Percentiles rank a stretch among this genome's conserved stretches.
phyloP scores from a whole-genome alignment of 2,888 invertebrate species.

The Phragmatobia fuliginosa region DNA sequence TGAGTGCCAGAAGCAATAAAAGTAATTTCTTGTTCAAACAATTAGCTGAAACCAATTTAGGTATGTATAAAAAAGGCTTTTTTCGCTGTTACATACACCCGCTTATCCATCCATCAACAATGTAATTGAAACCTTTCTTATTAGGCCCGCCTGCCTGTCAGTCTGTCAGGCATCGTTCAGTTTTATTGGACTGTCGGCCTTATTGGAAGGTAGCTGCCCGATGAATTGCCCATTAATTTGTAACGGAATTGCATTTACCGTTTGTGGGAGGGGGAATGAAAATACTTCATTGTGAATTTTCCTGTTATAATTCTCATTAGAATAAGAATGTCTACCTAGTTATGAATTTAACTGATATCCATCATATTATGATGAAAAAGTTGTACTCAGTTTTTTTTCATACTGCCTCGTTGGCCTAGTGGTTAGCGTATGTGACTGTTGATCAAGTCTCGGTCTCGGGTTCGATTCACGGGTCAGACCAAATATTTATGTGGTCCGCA shows the following conservation, averaged over 20 bases:
- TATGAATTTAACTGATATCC: background rate
- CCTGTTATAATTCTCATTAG: background rate
- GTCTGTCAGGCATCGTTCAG: slow-evolving; percentile 51
- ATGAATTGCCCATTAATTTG: slow-evolving; percentile 63
- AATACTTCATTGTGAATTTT: slow-evolving; percentile 29
- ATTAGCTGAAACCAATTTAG: slow-evolving; percentile 21
- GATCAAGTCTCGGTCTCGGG: too few relatives aligned
- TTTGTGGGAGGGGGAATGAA: slow-evolving; percentile 39
- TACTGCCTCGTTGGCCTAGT: too few relatives aligned
- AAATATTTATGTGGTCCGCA: too few relatives aligned
- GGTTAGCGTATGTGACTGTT: too few relatives aligned
- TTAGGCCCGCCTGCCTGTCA: slow-evolving; percentile 56
- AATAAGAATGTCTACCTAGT: background rate
- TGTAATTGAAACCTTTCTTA: slow-evolving; percentile 56
- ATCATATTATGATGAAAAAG: background rate
- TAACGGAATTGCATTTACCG: slow-evolving; percentile 57
- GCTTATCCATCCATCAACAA: slow-evolving; percentile 48
- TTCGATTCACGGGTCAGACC: too few relatives aligned
- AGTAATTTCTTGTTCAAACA: slow-evolving; percentile 20
- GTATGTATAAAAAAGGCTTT: slow-evolving; percentile 8
- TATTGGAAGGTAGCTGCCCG: slow-evolving; percentile 55
- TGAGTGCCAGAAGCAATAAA: slow-evolving; percentile 12
- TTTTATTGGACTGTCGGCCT: slow-evolving; percentile 60
- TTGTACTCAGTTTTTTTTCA: background rate
- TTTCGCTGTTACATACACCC: slow-evolving; percentile 7